Evolutionary conservation across 2,113 vertebrate species (phyloP).

Genomic region (Aptenodytes patagonicus): DNA sequence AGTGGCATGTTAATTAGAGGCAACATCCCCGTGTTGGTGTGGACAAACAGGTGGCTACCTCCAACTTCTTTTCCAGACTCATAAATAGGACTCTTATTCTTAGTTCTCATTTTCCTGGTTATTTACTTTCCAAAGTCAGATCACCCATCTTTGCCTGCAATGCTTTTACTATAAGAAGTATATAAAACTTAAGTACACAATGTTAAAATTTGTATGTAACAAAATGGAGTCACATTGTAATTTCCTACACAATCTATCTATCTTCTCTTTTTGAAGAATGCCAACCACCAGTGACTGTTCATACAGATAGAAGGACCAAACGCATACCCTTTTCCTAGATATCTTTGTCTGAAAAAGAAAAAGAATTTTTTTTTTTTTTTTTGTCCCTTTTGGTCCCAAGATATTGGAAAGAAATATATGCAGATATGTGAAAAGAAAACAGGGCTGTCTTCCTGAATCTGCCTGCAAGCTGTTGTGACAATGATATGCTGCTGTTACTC

Average conservation of each 20-base stretch:
- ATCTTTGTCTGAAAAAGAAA: neutral
- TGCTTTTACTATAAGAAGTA: neutral
- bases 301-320: neutral
- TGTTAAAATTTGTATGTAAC: neutral
- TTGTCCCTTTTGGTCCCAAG: neutral
- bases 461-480: neutral
- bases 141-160: neutral
- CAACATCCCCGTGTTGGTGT: neutral
- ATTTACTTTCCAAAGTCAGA: neutral
- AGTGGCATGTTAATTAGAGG: neutral
- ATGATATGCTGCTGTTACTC: conserved; percentile 6
- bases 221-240: neutral
- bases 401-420: neutral
- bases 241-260: neutral
- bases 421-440: neutral
- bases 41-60: neutral
- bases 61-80: neutral
- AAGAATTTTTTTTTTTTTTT: neutral
- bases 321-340: neutral
- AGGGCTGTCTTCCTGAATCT: neutral
- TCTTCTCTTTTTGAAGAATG: neutral
- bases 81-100: neutral
- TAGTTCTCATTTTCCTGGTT: neutral
- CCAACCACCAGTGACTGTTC: neutral
- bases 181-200: neutral